Evolutionary conservation across 1,140 invertebrate species (phyloP), one percentile per base, ranked within the genome.

Genomic region (Uloborus diversus): DNA sequence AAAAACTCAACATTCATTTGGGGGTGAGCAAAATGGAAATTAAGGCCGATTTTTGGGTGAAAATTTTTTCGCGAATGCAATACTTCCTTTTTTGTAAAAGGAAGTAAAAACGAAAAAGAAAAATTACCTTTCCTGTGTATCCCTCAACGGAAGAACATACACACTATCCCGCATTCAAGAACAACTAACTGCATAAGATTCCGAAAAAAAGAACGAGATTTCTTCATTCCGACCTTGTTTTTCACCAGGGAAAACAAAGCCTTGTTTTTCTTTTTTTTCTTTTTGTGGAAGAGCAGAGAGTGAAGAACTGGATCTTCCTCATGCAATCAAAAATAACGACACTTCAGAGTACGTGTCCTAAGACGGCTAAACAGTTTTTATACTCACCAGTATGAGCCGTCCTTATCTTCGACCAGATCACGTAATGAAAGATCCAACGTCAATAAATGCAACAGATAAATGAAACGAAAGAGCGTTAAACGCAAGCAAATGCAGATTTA

Each of bases 241-340:
- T 56, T 32, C 66, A 69, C 66, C 14, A 23, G 66, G 66, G 66
- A 69, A 56, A 69, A 69, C 66, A 69, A 69, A 53, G 30, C 3
- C 20, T 25, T 30, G 25, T n/a, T 56, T 37, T 28, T 7, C 23
- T 56, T 27, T 69, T 35, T 14, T 33, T 37, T 28, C 5, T 53
- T 35, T 17, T 56, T 25, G 30, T 17, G 14, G 30, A 33, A 17
- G 11, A 33, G 20, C 20, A 23, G 28, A 33, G 28, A 56, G 53
- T 71, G 68, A 71, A 42, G 53, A 71, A 35, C 42, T 71, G 35
- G 68, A 71, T 57, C 68, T n/a, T 42, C 68, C 2, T 35, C 33
- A 71, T 59, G 70, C 70, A 61, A 73, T 73, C 70, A 73, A 73
- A 73, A 73, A 35, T 73, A 73, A 73, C 70, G 37, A 42, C 57